Percentiles rank a stretch among this genome's conserved stretches.
These are phyloP conservation scores for Trididemnum miniatum DNA, from an alignment of 23 tunicate species.

Conservation along the genomic window DNA sequence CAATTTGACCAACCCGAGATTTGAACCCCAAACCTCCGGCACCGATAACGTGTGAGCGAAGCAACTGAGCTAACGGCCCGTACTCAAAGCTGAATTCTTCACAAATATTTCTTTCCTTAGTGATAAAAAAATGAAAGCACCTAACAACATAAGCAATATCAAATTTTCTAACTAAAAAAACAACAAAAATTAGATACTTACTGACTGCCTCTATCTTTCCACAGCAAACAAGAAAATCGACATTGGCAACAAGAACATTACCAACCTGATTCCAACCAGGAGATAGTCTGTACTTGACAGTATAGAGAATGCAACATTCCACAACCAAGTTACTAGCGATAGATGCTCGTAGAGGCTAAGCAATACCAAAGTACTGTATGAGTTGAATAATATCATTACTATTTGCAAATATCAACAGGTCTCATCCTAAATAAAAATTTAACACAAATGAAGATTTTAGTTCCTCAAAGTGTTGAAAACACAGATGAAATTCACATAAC, in stretches of 20 bases:
- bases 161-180: neutral
- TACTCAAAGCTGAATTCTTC: too few relatives aligned
- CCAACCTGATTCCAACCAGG: constrained; percentile 53
- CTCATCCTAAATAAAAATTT: too few relatives aligned
- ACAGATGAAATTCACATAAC: too few relatives aligned
- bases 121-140: neutral
- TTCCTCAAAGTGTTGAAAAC: too few relatives aligned
- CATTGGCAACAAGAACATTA: constrained; percentile 33
- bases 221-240: constrained; percentile 51
- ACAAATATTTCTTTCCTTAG: neutral
- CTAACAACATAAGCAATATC: neutral
- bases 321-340: constrained; percentile 10
- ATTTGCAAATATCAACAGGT: too few relatives aligned
- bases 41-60: too few relatives aligned
- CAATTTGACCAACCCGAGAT: too few relatives aligned
- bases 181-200: constrained; percentile 23
- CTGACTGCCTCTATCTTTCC: constrained; percentile 70
- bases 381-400: too few relatives aligned
- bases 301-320: constrained; percentile 56
- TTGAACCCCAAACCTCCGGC: too few relatives aligned
- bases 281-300: constrained; percentile 45
- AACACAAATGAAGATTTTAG: too few relatives aligned
- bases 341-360: constrained; percentile 20
- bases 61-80: too few relatives aligned
- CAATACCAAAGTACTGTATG: too few relatives aligned